phyloP scores from a whole-genome alignment of 37 sponge, comb jelly and placozoan genomes.

The Axinella damicornis region DNA sequence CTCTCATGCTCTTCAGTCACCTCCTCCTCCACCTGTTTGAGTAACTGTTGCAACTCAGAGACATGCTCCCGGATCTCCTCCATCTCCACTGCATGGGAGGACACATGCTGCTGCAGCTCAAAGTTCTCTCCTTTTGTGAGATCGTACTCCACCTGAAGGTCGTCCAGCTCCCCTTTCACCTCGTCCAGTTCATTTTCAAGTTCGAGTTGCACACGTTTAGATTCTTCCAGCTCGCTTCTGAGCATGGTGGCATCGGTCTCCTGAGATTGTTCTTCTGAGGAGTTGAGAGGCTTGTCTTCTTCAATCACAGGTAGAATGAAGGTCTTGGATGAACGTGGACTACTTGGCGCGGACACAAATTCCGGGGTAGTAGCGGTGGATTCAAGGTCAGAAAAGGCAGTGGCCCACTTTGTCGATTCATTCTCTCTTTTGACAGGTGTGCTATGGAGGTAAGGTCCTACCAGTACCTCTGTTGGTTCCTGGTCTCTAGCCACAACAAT shows the following conservation, averaged over 20 bases:
- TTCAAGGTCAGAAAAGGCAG: conserved; percentile 1
- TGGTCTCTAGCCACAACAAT: conserved; percentile 56
- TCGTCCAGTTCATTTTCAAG: conserved; percentile 50
- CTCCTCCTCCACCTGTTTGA: conserved; percentile 29
- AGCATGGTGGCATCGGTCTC: background rate
- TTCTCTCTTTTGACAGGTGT: conserved; percentile 7
- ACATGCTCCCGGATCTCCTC: conserved; percentile 22
- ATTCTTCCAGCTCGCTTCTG: conserved; percentile 18
- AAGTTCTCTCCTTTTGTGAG: conserved; percentile 30
- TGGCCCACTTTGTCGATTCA: conserved; percentile 1
- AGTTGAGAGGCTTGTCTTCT: no score
- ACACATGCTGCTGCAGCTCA: conserved; percentile 28
- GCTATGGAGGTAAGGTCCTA: background rate
- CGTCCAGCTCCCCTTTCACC: conserved; percentile 10
- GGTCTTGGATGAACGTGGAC: no score
- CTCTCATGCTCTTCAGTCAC: conserved; percentile 24
- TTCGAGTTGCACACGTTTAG: background rate
- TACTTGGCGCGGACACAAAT: no score
- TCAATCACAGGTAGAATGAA: no score
- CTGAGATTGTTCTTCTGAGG: no score
- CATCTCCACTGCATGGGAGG: conserved; percentile 15
- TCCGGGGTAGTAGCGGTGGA: no score
- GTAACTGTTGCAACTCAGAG: conserved; percentile 19
- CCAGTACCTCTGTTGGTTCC: background rate
- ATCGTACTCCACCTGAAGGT: conserved; percentile 26